Evolutionary conservation across 2,888 invertebrate genomes (phyloP), one percentile per base, ranked within the genome.

Genomic region (Mythimna loreyi): DNA sequence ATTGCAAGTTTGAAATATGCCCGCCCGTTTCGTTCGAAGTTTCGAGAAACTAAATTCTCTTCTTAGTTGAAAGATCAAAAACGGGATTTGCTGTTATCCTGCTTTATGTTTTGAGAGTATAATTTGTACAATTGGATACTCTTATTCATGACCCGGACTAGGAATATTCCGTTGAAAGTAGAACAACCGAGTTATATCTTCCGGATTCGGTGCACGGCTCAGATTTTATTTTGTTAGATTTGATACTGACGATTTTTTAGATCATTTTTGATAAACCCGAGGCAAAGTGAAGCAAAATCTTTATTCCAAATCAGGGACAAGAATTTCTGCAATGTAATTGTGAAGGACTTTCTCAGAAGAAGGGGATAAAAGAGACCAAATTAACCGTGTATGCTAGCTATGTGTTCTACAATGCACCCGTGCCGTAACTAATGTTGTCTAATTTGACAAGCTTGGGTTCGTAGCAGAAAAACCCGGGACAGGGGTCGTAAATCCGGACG

Each of bases 1-100:
- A 85, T 84, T 83, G 78, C 73, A 69, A 60, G 79, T 76, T 81
- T 85, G 80, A 85, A 85, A 85, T 82, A 85, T 82, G 75, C 68
- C 74, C 72, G 76, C 72, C 47, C 73, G 75, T 83, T 84, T 77
- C 57, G 60, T 81, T 82, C 78, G 75, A 77, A 80, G 75, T 84
- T 83, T 78, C 75, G 45, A 67, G 73, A 74, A 82, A 80, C 84
- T 78, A 77, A 77, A 80, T 79, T 80, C 75, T 74, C 67, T 81
- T 77, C 64, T 72, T 81, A 69, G 61, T 83, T 77, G 66, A 64
- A 79, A 71, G 72, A 81, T 70, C 78, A 80, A 65, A 75, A 63
- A 72, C 25, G 49, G 58, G 64, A 52, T 52, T 62, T 43, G 56
- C 36, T 64, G 61, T 73, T 56, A 80, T 74, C 57, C 55, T 47